Evolutionary conservation across 2,888 invertebrate species (phyloP).

Genomic region (Griposia aprilina): DNA sequence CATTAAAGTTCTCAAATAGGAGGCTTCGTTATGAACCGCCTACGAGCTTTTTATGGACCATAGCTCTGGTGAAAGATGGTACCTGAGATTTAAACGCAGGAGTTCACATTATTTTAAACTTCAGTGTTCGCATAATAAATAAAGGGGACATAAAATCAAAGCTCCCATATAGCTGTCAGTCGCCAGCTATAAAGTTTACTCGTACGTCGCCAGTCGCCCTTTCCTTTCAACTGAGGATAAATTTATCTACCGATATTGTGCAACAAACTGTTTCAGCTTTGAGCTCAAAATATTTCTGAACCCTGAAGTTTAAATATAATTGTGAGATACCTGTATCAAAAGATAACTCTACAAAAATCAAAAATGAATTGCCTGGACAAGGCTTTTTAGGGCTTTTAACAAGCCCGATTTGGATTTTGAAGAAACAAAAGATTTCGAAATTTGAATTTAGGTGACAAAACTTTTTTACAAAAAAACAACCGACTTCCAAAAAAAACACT

Average conservation of each 20-base stretch:
- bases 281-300: constrained; percentile 25
- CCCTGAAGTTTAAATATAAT: constrained; percentile 31
- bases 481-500: no score
- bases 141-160: constrained; percentile 52
- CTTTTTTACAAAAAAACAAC: no score
- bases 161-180: constrained; percentile 54
- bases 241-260: constrained; percentile 59
- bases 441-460: background rate
- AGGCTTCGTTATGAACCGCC: background rate
- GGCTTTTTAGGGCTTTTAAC: background rate
- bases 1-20: background rate
- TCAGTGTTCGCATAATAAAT: constrained; percentile 35
- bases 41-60: background rate
- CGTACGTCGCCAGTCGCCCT: constrained; percentile 32
- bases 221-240: constrained; percentile 54
- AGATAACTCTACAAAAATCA: background rate
- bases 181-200: constrained; percentile 43
- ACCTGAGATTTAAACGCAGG: background rate
- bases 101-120: constrained; percentile 24
- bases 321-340: background rate
- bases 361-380: background rate
- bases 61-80: background rate
- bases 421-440: background rate
- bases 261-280: constrained; percentile 32
- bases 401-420: background rate